Conservation (phyloP, 2,113 vertebrate species). For the Neolamprologus variostigma region DNA sequence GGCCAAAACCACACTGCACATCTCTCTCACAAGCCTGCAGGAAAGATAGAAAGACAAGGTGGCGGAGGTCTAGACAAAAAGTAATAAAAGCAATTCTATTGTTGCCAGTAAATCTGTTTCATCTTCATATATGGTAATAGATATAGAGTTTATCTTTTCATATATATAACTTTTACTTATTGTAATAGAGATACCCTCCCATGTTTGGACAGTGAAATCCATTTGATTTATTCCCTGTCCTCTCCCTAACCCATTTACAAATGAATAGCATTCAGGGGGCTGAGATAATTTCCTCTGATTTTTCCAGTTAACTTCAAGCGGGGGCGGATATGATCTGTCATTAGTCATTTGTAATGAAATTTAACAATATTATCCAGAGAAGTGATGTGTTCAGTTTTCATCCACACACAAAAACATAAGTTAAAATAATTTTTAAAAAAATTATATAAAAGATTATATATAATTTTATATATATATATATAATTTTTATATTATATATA, state of each 20-base stretch:
- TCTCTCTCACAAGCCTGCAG: slow-evolving; percentile 84
- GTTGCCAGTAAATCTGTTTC: not conserved
- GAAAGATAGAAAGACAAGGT: not conserved
- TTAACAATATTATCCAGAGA: not conserved
- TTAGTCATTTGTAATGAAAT: slow-evolving; percentile 38
- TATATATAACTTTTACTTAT: not conserved
- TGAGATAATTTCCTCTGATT: slow-evolving; percentile 43
- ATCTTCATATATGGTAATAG: not conserved
- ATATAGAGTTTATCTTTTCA: not conserved
- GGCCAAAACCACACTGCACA: slow-evolving; percentile 76
- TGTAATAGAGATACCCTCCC: not conserved
- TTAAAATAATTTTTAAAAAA: not conserved
- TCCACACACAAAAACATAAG: not conserved
- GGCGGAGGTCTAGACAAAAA: not conserved
- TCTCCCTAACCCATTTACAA: slow-evolving; percentile 47
- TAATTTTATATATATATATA: not conserved
- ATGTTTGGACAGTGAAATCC: not conserved
- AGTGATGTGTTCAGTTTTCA: not conserved
- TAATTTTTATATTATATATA: too few relatives aligned
- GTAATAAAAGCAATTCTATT: not conserved
- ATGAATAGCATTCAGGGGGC: slow-evolving; percentile 33
- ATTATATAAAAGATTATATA: rapidly evolving
- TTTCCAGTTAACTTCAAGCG: slow-evolving; percentile 15
- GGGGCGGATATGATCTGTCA: slow-evolving; percentile 36
- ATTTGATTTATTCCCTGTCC: slow-evolving; percentile 28